Percentiles rank a stretch among this genome's conserved stretches.
phyloP scores from a whole-genome alignment of 1,140 invertebrate species.

The Drosophila pruinosa region DNA sequence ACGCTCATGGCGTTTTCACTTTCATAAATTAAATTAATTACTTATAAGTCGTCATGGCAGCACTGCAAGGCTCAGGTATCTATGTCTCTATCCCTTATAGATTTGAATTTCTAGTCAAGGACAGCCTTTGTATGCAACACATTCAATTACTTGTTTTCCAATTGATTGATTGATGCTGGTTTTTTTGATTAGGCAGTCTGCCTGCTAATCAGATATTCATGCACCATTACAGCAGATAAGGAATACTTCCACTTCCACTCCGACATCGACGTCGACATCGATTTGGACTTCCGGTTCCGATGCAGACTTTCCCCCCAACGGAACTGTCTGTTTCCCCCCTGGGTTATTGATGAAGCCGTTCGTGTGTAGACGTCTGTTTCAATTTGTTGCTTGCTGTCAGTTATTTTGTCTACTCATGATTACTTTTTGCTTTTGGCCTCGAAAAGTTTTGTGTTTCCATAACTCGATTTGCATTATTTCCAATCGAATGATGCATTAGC shows the following conservation, averaged over 20 bases:
- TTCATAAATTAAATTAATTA: no score
- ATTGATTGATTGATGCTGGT: slow-evolving; percentile 72
- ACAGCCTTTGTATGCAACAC: slow-evolving; percentile 1
- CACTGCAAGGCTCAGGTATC: no score
- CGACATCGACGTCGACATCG: not conserved
- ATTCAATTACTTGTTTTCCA: slow-evolving; percentile 57
- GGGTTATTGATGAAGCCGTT: slow-evolving; percentile 30
- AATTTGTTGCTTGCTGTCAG: slow-evolving; percentile 65
- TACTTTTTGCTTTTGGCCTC: slow-evolving; percentile 16
- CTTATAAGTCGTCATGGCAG: no score
- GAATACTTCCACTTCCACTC: slow-evolving; percentile 28
- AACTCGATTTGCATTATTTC: slow-evolving; percentile 16
- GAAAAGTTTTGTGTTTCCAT: slow-evolving; percentile 5
- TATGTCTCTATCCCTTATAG: no score
- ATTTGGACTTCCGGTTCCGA: not conserved
- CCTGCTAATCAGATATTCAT: slow-evolving; percentile 74
- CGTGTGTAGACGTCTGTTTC: slow-evolving; percentile 46
- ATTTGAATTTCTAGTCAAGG: no score
- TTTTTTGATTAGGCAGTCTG: slow-evolving; percentile 57
- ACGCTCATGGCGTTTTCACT: no score
- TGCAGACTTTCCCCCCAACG: not conserved
- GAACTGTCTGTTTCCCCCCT: not conserved
- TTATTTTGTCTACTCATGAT: slow-evolving; percentile 50
- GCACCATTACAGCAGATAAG: slow-evolving; percentile 53
- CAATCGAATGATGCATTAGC: slow-evolving; percentile 56